Conservation (phyloP, 2,797 vertebrate species). For the Miichthys miiuy region DNA sequence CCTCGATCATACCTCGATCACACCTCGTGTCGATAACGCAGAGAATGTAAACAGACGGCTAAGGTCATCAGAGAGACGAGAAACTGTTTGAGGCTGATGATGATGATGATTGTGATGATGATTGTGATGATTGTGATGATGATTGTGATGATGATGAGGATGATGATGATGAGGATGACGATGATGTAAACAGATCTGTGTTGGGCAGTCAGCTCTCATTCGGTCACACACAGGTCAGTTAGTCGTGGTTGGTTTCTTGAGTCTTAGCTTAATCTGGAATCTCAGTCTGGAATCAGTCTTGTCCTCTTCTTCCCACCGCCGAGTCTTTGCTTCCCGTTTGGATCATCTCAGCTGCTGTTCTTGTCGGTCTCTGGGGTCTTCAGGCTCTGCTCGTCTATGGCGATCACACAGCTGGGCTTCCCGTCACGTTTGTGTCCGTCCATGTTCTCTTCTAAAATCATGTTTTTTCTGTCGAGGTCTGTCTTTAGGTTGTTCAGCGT, state of each 20-base stretch:
- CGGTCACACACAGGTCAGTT: background rate
- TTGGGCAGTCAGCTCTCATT: background rate
- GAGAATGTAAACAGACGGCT: background rate
- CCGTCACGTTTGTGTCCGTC: background rate
- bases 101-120: too few species aligned
- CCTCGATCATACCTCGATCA: too few species aligned
- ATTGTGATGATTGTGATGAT: too few species aligned
- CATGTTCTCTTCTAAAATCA: constrained; percentile 8
- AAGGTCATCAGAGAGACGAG: too few species aligned
- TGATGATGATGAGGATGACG: background rate
- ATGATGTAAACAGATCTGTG: constrained; percentile 34
- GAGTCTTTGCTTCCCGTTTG: too few species aligned
- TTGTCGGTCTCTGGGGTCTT: constrained; percentile 1
- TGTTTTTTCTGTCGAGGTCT: constrained; percentile 19
- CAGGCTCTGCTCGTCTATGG: background rate
- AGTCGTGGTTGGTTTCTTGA: background rate
- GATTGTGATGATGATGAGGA: too few species aligned
- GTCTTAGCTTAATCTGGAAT: background rate
- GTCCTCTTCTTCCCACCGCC: too few species aligned
- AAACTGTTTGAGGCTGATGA: background rate
- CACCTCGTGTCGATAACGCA: background rate
- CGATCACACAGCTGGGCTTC: constrained; percentile 11
- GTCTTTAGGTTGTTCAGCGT: background rate
- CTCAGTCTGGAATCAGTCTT: background rate
- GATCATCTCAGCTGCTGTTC: constrained; percentile 2